Percentiles rank a stretch among this genome's conserved stretches.
These are phyloP conservation scores for Cnemophilus loriae DNA, from an alignment of 2,113 vertebrate species.

Conservation along the genomic window DNA sequence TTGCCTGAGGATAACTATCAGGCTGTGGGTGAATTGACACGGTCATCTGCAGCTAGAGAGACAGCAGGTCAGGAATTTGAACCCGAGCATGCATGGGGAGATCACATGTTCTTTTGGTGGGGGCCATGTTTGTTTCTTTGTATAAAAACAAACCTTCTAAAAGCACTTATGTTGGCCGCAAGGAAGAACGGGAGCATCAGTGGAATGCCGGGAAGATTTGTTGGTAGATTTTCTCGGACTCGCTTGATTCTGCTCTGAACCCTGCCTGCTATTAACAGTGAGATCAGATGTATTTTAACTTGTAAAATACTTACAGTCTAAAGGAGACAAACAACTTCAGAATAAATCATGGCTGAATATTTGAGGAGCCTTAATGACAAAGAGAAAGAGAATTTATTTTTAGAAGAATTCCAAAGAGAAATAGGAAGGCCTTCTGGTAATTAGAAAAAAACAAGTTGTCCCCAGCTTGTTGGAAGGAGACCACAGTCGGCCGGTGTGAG, in stretches of 20 bases:
- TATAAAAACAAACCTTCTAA: background rate
- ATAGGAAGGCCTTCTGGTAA: background rate
- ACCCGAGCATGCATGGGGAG: background rate
- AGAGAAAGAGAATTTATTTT: background rate
- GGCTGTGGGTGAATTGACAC: background rate
- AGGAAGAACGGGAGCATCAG: background rate
- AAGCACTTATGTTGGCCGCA: background rate
- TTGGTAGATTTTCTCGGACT: background rate
- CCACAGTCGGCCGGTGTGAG: background rate
- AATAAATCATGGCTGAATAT: background rate
- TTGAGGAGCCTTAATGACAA: background rate
- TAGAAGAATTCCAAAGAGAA: background rate
- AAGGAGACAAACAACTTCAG: background rate
- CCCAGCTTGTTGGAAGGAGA: background rate
- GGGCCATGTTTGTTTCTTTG: background rate
- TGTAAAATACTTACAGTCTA: background rate
- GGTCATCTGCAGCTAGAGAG: background rate
- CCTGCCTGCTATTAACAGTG: background rate
- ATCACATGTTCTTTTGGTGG: background rate
- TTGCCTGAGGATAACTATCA: background rate
- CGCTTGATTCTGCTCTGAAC: background rate
- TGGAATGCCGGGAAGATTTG: background rate
- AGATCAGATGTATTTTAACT: background rate
- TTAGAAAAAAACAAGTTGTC: background rate
- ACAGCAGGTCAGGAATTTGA: conserved; percentile 1